phyloP scores from a whole-genome alignment of 2,797 vertebrate genomes.

The Acanthurus leucopareius region DNA sequence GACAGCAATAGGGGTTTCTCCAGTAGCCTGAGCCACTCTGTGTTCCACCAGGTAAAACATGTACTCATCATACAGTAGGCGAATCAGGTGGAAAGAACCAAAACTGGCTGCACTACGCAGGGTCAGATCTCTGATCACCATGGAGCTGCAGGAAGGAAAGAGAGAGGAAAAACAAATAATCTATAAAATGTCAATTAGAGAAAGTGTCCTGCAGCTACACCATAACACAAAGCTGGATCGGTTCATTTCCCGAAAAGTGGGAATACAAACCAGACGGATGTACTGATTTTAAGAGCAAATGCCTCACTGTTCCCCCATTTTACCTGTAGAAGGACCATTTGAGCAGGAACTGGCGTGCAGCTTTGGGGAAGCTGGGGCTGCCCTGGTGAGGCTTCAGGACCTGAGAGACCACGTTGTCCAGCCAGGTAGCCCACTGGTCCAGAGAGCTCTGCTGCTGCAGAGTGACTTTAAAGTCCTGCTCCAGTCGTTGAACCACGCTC shows the following conservation, averaged over 20 bases:
- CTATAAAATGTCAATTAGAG: neutral
- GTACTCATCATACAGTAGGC: conserved; percentile 98
- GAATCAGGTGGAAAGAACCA: conserved; percentile 98
- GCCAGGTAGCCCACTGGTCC: conserved; percentile 98
- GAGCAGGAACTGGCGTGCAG: conserved; percentile 96
- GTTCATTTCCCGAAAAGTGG: neutral
- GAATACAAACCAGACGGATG: neutral
- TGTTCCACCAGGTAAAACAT: conserved; percentile 99
- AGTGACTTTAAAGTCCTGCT: conserved; percentile 98
- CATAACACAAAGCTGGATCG: neutral
- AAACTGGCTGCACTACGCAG: conserved; percentile 97
- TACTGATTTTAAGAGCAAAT: neutral
- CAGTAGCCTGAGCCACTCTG: conserved; percentile 94
- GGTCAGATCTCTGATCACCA: conserved; percentile 99
- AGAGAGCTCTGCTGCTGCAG: conserved; percentile 98
- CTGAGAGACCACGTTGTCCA: conserved; percentile 95
- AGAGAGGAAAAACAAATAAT: neutral
- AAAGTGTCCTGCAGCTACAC: neutral
- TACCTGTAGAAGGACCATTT: conserved; percentile 99
- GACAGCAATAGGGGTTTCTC: conserved; percentile 97
- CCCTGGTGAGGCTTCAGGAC: conserved; percentile 95
- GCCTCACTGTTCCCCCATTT: rapidly evolving
- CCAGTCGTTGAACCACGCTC: conserved; percentile 94
- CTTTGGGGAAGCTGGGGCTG: conserved; percentile 94
- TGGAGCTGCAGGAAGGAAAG: conserved; percentile 86